A percentile compares a stretch with the other conserved stretches of the same genome.
phyloP scores from a whole-genome alignment of 2,797 vertebrate genomes.

The Poecilia velifera region DNA sequence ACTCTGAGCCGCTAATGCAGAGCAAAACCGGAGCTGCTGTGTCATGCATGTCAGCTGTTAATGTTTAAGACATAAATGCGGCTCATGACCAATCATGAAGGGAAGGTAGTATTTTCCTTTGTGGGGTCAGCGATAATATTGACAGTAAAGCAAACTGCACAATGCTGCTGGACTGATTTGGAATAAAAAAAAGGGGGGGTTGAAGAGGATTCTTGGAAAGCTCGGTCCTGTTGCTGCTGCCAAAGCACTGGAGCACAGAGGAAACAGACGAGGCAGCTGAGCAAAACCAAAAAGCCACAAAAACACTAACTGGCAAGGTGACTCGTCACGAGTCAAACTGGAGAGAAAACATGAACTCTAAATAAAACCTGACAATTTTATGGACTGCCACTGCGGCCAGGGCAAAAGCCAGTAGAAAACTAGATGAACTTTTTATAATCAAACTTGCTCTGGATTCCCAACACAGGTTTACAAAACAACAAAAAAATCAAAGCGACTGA shows the following conservation, averaged over 20 bases:
- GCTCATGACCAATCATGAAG: conserved; percentile 30
- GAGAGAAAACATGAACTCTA: conserved; percentile 17
- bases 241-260: conserved; percentile 60
- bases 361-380: conserved; percentile 10
- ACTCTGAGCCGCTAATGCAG: conserved; percentile 1
- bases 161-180: conserved; percentile 52
- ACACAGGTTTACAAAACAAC: neutral
- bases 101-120: conserved; percentile 23
- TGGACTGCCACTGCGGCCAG: neutral
- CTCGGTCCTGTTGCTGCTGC: conserved; percentile 43
- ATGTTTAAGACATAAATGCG: conserved; percentile 25
- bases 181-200: conserved; percentile 22
- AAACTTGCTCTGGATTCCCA: conserved; percentile 28
- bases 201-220: conserved; percentile 53
- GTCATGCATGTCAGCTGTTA: conserved; percentile 2
- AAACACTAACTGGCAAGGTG: conserved; percentile 32
- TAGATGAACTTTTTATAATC: conserved; percentile 31
- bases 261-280: conserved; percentile 69
- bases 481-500: neutral
- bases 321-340: conserved; percentile 9
- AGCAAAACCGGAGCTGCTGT: neutral
- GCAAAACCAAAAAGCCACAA: conserved; percentile 60
- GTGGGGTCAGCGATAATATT: conserved; percentile 59
- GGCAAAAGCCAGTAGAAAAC: conserved; percentile 31
- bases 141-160: conserved; percentile 61